phyloP scores from a whole-genome alignment of 2,888 invertebrate species.

The Epinotia demarniana region DNA sequence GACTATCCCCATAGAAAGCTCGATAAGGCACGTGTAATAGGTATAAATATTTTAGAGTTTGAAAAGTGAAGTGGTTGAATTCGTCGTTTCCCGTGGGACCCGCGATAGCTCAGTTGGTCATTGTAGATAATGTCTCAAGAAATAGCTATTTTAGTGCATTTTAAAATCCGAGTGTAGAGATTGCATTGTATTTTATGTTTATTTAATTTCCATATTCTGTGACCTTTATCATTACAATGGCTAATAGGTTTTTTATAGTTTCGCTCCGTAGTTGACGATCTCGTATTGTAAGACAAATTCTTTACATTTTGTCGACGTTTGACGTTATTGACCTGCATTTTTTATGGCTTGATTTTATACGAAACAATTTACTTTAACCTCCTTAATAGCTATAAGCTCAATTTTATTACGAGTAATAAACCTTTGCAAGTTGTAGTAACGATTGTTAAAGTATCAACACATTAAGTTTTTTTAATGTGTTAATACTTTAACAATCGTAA shows the following conservation, averaged over 20 bases:
- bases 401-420: too few relatives aligned
- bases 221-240: conserved; percentile 12
- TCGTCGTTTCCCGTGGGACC: too few relatives aligned
- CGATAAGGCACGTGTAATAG: too few relatives aligned
- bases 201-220: background rate
- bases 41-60: too few relatives aligned
- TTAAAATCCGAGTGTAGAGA: background rate
- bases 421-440: too few relatives aligned
- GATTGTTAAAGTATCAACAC: too few relatives aligned
- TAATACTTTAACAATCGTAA: background rate
- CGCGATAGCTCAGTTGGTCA: too few relatives aligned
- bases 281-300: conserved; percentile 6
- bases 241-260: conserved; percentile 1
- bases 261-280: background rate
- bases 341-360: background rate
- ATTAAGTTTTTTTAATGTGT: too few relatives aligned
- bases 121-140: background rate
- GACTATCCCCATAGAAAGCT: too few relatives aligned
- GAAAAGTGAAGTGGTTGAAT: too few relatives aligned
- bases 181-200: background rate
- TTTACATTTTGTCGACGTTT: background rate
- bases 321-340: background rate
- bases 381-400: background rate
- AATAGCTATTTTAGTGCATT: background rate
- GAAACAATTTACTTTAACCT: background rate